These are phyloP conservation scores for Nomada lathburiana DNA, from an alignment of 2,888 invertebrate species.

Conservation along the genomic window DNA sequence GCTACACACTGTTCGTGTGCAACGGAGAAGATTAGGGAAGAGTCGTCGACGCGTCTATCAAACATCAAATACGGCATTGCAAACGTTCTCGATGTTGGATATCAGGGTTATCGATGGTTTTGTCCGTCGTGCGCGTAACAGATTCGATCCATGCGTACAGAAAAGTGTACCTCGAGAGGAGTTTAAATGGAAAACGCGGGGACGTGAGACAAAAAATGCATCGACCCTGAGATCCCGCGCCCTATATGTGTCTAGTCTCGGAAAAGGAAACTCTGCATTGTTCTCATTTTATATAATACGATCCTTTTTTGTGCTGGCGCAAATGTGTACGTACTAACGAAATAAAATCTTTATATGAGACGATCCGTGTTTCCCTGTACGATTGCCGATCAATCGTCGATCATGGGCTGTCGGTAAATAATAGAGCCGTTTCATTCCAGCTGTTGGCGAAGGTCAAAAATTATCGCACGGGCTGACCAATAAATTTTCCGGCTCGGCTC, in stretches of 20 bases:
- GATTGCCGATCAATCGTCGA: slow-evolving; percentile 3
- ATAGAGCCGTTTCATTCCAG: background rate
- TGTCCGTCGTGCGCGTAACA: background rate
- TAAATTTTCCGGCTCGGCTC: background rate
- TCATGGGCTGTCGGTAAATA: background rate
- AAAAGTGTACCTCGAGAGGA: background rate
- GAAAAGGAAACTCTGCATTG: slow-evolving; percentile 66
- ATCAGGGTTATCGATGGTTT: slow-evolving; percentile 32
- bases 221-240: slow-evolving; percentile 47
- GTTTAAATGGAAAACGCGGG: background rate
- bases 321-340: slow-evolving; percentile 80
- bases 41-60: slow-evolving; percentile 32
- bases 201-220: slow-evolving; percentile 1
- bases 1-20: background rate
- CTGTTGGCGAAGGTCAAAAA: background rate
- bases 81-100: slow-evolving; percentile 38
- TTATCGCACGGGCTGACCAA: background rate
- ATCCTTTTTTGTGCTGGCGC: slow-evolving; percentile 80
- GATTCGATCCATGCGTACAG: slow-evolving; percentile 40
- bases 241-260: slow-evolving; percentile 73
- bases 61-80: slow-evolving; percentile 18
- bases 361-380: slow-evolving; percentile 16
- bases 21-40: background rate
- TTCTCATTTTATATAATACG: slow-evolving; percentile 72
- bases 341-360: slow-evolving; percentile 75